Conservation (phyloP, 2,888 invertebrate species). For the Aphrophora alni region DNA sequence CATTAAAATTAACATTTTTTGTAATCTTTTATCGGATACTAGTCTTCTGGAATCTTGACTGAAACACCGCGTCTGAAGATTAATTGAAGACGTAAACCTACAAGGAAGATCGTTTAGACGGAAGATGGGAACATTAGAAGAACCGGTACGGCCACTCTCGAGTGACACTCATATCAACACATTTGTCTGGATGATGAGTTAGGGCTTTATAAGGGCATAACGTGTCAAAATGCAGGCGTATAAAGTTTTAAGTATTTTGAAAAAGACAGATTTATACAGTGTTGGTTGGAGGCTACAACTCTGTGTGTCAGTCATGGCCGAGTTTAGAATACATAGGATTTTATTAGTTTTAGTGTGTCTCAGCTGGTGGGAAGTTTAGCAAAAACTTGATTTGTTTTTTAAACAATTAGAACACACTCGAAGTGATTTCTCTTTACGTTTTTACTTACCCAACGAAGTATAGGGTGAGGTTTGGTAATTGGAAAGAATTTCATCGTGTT, state of each 20-base stretch:
- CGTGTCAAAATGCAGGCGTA: not conserved
- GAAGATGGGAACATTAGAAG: not conserved
- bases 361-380: too few species aligned
- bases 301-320: too few species aligned
- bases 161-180: not conserved
- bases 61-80: not conserved
- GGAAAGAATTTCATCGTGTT: too few species aligned
- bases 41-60: not conserved
- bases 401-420: too few species aligned
- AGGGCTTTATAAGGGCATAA: not conserved
- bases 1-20: not conserved
- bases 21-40: not conserved
- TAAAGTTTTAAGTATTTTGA: not conserved
- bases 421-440: too few species aligned
- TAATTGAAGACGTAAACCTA: not conserved
- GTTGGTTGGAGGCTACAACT: too few species aligned
- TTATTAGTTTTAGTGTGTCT: too few species aligned
- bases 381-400: too few species aligned
- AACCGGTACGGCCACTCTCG: not conserved
- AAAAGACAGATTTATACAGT: not conserved
- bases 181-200: not conserved
- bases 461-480: too few species aligned
- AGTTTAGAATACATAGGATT: too few species aligned
- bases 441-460: too few species aligned
- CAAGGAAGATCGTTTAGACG: not conserved